Conservation (phyloP, 1,140 invertebrate species). For the Scaptomyza pallida region DNA sequence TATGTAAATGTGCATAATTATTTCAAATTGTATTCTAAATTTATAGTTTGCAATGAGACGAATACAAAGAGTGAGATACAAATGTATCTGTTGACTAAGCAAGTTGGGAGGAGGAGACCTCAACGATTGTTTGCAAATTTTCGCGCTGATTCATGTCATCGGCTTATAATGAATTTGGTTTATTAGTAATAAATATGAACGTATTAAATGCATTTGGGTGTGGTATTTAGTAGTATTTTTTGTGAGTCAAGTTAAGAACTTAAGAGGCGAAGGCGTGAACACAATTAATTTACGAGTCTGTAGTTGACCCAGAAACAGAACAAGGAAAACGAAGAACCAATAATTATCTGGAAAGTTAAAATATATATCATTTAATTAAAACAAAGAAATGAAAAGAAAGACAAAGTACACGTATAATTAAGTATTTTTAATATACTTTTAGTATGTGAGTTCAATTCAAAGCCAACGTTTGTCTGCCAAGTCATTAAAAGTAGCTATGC, state of each 20-base stretch:
- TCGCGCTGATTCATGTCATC: conserved; percentile 66
- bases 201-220: conserved; percentile 37
- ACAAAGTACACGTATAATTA: conserved; percentile 46
- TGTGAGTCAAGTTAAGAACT: conserved; percentile 50
- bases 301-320: no score
- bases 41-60: conserved; percentile 72
- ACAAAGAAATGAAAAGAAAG: background rate
- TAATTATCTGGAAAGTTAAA: conserved; percentile 24
- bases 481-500: conserved; percentile 46
- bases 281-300: conserved; percentile 4
- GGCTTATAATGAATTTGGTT: conserved; percentile 77
- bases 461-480: conserved; percentile 60
- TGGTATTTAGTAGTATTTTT: conserved; percentile 17
- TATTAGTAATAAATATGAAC: conserved; percentile 72
- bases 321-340: background rate
- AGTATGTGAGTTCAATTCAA: conserved; percentile 65
- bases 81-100: conserved; percentile 49
- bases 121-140: conserved; percentile 47
- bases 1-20: conserved; percentile 77
- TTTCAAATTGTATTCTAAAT: conserved; percentile 79
- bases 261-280: conserved; percentile 38
- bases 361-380: conserved; percentile 15
- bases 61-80: conserved; percentile 6
- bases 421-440: conserved; percentile 29
- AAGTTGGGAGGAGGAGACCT: background rate